These are phyloP conservation scores for Apamea epomidion DNA, from an alignment of 2,888 invertebrate species.

Conservation along the genomic window DNA sequence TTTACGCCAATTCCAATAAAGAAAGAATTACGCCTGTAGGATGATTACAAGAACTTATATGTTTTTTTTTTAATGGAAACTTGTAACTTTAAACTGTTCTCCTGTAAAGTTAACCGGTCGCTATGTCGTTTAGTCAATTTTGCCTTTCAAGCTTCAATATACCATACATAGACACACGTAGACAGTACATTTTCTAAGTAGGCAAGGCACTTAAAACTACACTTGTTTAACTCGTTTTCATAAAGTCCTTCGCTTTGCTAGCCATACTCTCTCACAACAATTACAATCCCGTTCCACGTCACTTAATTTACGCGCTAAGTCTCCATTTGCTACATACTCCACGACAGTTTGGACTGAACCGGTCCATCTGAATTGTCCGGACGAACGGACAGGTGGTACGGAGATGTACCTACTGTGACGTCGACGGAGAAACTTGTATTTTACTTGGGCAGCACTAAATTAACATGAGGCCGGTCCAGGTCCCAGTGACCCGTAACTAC, in stretches of 20 bases:
- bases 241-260: background rate
- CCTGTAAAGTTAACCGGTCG: too few relatives aligned
- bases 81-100: too few relatives aligned
- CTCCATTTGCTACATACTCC: slow-evolving; percentile 44
- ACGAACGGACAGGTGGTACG: slow-evolving; percentile 55
- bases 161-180: too few relatives aligned
- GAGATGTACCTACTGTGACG: slow-evolving; percentile 53
- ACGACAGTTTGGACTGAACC: slow-evolving; percentile 34
- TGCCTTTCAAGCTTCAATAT: too few relatives aligned
- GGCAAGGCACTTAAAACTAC: background rate
- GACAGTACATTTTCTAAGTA: background rate
- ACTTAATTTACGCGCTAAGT: background rate
- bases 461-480: slow-evolving; percentile 16
- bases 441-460: slow-evolving; percentile 14
- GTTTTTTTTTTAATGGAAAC: too few relatives aligned
- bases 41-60: too few relatives aligned
- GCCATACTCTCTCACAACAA: background rate
- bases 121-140: too few relatives aligned
- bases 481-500: background rate
- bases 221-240: background rate
- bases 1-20: too few relatives aligned
- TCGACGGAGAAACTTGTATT: slow-evolving; percentile 47
- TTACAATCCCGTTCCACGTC: background rate
- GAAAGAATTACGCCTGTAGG: too few relatives aligned
- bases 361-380: slow-evolving; percentile 55